Percentiles rank a stretch among this genome's conserved stretches.
phyloP scores from a whole-genome alignment of 2,113 vertebrate species.

The Fulica atra region DNA sequence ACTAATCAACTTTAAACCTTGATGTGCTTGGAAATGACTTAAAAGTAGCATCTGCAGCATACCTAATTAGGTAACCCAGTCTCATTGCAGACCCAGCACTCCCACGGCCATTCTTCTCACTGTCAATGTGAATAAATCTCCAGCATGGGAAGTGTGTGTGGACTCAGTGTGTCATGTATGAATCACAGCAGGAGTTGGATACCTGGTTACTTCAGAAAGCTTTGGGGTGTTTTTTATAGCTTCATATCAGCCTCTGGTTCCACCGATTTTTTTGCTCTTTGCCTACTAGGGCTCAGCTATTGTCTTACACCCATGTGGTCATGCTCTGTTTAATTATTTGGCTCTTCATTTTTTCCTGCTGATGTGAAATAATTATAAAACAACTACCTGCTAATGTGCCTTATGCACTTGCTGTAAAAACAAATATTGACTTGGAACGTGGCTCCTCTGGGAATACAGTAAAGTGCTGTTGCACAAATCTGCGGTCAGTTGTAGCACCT shows the following conservation, averaged over 20 bases:
- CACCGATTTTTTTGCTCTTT: neutral
- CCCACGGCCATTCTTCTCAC: neutral
- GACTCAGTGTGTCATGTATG: neutral
- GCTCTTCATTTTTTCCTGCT: neutral
- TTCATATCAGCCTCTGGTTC: neutral
- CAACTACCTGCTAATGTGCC: neutral
- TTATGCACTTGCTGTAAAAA: neutral
- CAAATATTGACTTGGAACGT: neutral
- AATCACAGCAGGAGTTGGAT: neutral
- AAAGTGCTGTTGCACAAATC: neutral
- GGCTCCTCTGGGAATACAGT: neutral
- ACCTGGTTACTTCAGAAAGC: neutral
- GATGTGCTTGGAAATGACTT: slow-evolving; percentile 26
- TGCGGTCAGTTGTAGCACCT: neutral
- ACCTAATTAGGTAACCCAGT: neutral
- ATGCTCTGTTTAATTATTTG: slow-evolving; percentile 4
- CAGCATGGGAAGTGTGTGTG: neutral
- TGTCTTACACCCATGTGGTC: neutral
- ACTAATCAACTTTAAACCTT: slow-evolving; percentile 22
- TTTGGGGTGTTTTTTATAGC: neutral
- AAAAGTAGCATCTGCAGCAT: slow-evolving; percentile 2
- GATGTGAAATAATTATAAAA: slow-evolving; percentile 1
- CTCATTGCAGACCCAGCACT: neutral
- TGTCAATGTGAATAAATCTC: neutral
- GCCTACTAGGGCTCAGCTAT: neutral